Percentiles rank a stretch among this genome's conserved stretches.
These are phyloP conservation scores for Caenorhabditis japonica DNA, from an alignment of 2,888 invertebrate species.

Conservation along the genomic window DNA sequence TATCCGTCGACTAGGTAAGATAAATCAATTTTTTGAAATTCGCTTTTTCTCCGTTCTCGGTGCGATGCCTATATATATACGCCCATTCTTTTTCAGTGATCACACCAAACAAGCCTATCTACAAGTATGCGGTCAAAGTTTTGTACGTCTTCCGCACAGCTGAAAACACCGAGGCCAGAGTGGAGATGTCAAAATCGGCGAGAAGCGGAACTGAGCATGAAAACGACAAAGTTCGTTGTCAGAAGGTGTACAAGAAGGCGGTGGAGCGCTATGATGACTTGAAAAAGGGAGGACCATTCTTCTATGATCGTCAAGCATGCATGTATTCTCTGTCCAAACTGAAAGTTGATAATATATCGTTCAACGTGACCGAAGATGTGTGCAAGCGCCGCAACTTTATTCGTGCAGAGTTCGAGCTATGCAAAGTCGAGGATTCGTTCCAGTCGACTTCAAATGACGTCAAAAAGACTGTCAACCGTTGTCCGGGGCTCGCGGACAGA, in stretches of 20 bases:
- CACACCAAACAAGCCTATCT: constrained; percentile 27
- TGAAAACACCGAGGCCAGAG: constrained; percentile 1
- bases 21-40: not conserved
- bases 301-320: constrained; percentile 35
- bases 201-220: constrained; percentile 30
- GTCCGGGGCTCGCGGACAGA: constrained; percentile 11
- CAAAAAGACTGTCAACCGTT: constrained; percentile 16
- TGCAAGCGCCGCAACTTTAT: constrained; percentile 22
- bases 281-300: constrained; percentile 16
- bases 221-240: constrained; percentile 21
- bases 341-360: constrained; percentile 8
- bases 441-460: constrained; percentile 41
- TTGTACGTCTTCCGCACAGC: constrained; percentile 13
- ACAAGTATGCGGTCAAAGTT: constrained; percentile 27
- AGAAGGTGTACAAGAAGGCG: constrained; percentile 22
- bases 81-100: not conserved
- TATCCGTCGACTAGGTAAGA: constrained; percentile 20
- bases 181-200: constrained; percentile 26
- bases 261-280: constrained; percentile 6
- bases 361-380: constrained; percentile 12
- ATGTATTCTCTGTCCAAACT: constrained; percentile 15
- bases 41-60: not conserved
- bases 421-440: constrained; percentile 29
- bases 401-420: constrained; percentile 23
- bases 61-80: too few species aligned